Evolutionary conservation across 92 coral and sea anemone species (phyloP).

Genomic region (Pocillopora meandrina): DNA sequence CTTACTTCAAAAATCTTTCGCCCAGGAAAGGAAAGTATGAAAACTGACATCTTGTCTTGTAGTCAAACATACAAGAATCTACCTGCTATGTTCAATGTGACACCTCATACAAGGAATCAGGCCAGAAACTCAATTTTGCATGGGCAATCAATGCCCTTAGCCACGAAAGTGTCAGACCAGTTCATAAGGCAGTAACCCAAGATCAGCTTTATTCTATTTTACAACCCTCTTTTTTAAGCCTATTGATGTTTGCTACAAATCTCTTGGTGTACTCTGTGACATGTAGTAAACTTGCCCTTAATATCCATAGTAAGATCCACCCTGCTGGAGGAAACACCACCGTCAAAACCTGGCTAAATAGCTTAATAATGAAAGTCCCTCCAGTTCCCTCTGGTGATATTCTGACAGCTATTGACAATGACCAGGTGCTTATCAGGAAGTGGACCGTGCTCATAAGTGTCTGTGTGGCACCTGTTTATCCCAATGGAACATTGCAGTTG

Average conservation of each 20-base stretch:
- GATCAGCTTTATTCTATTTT: slow-evolving; percentile 38
- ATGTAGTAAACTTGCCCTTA: slow-evolving; percentile 26
- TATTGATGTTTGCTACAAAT: slow-evolving; percentile 27
- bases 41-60: slow-evolving; percentile 32
- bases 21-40: slow-evolving; percentile 18
- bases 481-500: background rate
- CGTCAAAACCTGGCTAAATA: no score
- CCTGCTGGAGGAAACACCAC: slow-evolving; percentile 10
- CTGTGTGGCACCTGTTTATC: background rate
- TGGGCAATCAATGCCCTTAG: background rate
- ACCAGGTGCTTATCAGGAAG: slow-evolving; percentile 33
- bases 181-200: slow-evolving; percentile 14
- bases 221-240: slow-evolving; percentile 33
- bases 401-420: slow-evolving; percentile 37
- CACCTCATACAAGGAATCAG: slow-evolving; percentile 33
- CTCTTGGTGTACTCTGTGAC: slow-evolving; percentile 33
- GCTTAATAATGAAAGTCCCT: no score
- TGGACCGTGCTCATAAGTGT: slow-evolving; percentile 40
- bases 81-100: slow-evolving; percentile 21
- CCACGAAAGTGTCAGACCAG: background rate
- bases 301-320: slow-evolving; percentile 25
- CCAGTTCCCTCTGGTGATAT: no score
- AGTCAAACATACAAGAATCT: slow-evolving; percentile 34
- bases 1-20: slow-evolving; percentile 22
- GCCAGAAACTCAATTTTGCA: slow-evolving; percentile 23